Evolutionary conservation across 2,113 vertebrate species (phyloP), one percentile per base, ranked within the genome.

Genomic region (Megaptera novaeangliae): DNA sequence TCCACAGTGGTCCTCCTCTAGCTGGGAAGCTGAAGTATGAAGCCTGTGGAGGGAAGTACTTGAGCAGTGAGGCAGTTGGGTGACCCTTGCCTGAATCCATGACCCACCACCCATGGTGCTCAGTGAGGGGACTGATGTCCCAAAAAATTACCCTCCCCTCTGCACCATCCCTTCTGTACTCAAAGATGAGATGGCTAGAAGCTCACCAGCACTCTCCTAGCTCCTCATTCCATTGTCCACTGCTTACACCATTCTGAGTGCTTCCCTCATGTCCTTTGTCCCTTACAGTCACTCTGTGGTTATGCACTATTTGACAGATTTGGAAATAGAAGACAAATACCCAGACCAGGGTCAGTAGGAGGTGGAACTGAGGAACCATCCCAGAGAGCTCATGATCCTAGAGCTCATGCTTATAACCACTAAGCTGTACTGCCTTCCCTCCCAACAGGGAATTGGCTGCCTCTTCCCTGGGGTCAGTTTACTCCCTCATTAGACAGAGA

Each of bases 101-200:
- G 41, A 49, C 36, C 17, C 25, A 25, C 36, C 34, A 20, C 20
- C 15, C 3, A 0, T 0, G 27, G 69, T 17, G 23, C 34, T 72
- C 36, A 78, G 31, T 10, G 52, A 74, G 46, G 63, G 31, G 46
- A 71, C 36, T 3, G 1, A 17, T 2, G 3, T 25, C 12, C 14
- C 14, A 0, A 9, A 3, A 63, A 9, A n/a, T 17, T 20, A 3
- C 15, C 1, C 34, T 52, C 27, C 17, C 25, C 6, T 4, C 1
- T 4, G 31, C 14, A 12, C 11, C 14, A 21, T 39, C 21, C 41
- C 61, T 21, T 3, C 6, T 25, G 68, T n/a, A 6, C 6, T 20
- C 27, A 31, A 27, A 23, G 39, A 64, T 13, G 29, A 64, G 59
- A 12, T 52, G 64, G n/a, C 77, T 31, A 5, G 29, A 82, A 61